Base-by-base conservation (phyloP, 2,113 vertebrate species). In the Nematolebias whitei region DNA sequence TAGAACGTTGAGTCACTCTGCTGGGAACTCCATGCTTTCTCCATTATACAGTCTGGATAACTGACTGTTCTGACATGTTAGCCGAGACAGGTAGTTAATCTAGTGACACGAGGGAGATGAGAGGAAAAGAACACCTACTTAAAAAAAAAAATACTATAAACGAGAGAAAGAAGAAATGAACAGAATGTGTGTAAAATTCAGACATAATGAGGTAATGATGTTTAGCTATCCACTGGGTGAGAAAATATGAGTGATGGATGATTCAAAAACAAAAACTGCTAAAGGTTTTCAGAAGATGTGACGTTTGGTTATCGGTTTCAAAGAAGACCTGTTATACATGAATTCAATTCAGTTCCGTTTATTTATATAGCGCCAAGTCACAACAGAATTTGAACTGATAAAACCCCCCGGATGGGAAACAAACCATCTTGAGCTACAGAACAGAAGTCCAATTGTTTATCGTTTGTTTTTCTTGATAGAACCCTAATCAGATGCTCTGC, bases 11-110 rank as follows among this genome's bases (percentile, higher is more conserved):
- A 89, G 68, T 90, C 89, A 90, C 68, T 65, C 70, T 89, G 87
- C 87, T 90, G 87, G 86, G 88, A 91, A 88, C 84, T 76, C 82
- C 80, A 81, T 80, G 62, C 82, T 79, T 84, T 84, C 76, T 63
- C 69, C 67, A 82, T 89, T 85, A 85, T 81, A 78, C 74, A 50
- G 58, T 52, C 60, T 29, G 65, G 60, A 59, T 60, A 79, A 66
- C 68, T 80, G 71, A 79, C 50, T 71, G 65, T 20, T 54, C 65
- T 16, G 45, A 61, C 68, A 68, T 5, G 63, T 57, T 73, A 40
- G 23, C 2, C 32, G 18, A 71, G 15, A 74, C n/a, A 29, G 63
- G 51, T 19, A 67, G 19, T 32, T 52, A 5, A 53, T 32, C 18
- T 49, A 41, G 61, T 35, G 62, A 63, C 32, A 32, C 9, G 54